Conservation (phyloP, 2,797 vertebrate species). For the Melanotaenia parkinsoni region DNA sequence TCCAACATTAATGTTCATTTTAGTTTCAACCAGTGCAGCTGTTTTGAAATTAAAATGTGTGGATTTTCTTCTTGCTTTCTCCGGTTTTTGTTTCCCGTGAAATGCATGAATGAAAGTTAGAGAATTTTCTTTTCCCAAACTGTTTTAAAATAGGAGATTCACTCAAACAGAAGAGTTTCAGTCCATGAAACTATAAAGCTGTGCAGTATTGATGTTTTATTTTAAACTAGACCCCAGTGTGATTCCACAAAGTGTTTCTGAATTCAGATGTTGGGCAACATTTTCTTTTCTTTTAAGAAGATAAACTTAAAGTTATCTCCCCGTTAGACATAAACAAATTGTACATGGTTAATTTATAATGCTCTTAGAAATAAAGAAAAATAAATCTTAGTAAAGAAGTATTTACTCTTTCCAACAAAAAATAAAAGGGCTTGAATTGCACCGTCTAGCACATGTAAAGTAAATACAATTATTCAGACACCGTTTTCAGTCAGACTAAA, state of each 20-base stretch:
- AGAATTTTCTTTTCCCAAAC: no score
- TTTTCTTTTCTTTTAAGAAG: neutral
- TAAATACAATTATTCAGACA: neutral
- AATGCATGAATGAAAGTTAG: neutral
- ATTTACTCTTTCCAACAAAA: neutral
- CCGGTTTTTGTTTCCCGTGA: neutral
- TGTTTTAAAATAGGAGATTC: neutral
- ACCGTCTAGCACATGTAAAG: neutral
- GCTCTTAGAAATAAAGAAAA: neutral
- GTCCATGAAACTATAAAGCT: neutral
- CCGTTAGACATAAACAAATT: neutral
- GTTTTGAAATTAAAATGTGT: no score
- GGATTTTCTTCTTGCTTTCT: no score
- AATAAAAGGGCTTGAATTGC: neutral
- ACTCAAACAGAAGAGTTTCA: neutral
- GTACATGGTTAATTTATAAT: neutral
- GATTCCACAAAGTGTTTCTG: no score
- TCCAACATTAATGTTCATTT: no score
- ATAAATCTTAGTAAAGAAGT: neutral
- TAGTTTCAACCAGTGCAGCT: no score
- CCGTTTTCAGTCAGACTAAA: neutral
- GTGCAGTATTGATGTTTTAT: neutral
- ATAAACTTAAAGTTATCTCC: neutral
- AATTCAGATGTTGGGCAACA: neutral
- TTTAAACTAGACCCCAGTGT: no score